Percentiles rank a stretch among this genome's conserved stretches.
Conservation (phyloP, 2,888 invertebrate genomes). For the Tipula lateralis region DNA sequence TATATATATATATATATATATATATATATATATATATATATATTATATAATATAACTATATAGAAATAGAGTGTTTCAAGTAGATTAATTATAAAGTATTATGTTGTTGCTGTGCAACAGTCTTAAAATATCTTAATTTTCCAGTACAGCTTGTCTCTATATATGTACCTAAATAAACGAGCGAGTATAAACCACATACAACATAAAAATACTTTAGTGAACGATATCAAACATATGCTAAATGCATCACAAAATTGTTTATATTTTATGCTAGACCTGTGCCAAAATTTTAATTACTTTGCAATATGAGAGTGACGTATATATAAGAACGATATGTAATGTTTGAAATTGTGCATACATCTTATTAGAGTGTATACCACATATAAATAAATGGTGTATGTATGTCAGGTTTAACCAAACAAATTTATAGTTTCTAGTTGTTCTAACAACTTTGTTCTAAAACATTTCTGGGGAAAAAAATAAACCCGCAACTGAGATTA, state of each 20-base stretch:
- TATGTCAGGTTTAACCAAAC: too few relatives aligned
- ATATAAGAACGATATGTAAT: background rate
- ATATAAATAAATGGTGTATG: too few relatives aligned
- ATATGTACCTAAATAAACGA: background rate
- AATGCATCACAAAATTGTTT: background rate
- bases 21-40: too few relatives aligned
- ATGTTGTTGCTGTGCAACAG: background rate
- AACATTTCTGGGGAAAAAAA: too few relatives aligned
- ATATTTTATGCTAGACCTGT: background rate
- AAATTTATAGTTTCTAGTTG: too few relatives aligned
- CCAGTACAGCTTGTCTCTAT: background rate
- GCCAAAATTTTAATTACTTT: background rate
- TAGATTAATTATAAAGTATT: background rate
- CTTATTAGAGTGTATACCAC: background rate
- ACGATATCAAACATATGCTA: background rate
- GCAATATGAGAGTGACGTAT: background rate
- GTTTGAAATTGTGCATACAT: background rate
- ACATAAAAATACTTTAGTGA: background rate
- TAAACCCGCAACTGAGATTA: too few relatives aligned
- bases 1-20: too few relatives aligned
- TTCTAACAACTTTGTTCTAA: too few relatives aligned
- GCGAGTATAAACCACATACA: background rate
- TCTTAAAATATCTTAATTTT: conserved; percentile 5
- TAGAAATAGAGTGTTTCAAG: background rate
- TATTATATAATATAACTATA: too few relatives aligned